These are phyloP conservation scores for Drosophila barbarae DNA, from an alignment of 2,888 invertebrate genomes.

Conservation along the genomic window DNA sequence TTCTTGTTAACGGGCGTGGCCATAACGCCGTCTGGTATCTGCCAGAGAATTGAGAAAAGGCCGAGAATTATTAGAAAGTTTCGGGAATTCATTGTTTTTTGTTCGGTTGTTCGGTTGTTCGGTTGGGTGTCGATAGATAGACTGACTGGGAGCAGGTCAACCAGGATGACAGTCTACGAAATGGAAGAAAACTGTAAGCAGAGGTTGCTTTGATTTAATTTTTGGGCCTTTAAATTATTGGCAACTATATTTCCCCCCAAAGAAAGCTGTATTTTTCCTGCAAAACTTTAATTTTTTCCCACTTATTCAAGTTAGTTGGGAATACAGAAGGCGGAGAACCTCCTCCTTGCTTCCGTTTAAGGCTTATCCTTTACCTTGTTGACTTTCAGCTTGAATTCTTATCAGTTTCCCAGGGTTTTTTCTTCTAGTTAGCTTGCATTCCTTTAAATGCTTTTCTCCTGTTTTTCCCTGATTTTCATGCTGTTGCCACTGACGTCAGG, in stretches of 20 bases:
- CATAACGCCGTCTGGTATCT: background rate
- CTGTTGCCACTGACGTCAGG: slow-evolving; percentile 30
- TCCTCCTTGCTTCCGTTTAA: background rate
- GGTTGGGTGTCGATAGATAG: background rate
- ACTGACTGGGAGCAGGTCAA: background rate
- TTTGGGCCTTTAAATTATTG: background rate
- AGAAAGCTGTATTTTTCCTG: background rate
- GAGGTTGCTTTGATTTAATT: background rate
- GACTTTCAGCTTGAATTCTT: background rate
- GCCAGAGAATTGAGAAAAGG: background rate
- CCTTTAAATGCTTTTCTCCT: slow-evolving; percentile 1
- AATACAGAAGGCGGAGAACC: background rate
- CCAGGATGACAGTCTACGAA: background rate
- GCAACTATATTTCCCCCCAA: background rate
- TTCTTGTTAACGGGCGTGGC: background rate
- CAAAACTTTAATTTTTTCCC: background rate
- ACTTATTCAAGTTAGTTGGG: background rate
- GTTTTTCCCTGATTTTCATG: slow-evolving; percentile 7
- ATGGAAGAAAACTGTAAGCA: background rate
- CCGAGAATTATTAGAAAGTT: background rate
- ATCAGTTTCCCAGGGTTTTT: background rate
- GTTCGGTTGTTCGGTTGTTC: background rate
- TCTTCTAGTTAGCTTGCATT: background rate
- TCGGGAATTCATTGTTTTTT: slow-evolving; percentile 5
- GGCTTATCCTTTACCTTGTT: background rate